Percentiles rank a stretch among this genome's conserved stretches.
Conservation (phyloP, 2,113 vertebrate genomes). For the Cacatua alba region DNA sequence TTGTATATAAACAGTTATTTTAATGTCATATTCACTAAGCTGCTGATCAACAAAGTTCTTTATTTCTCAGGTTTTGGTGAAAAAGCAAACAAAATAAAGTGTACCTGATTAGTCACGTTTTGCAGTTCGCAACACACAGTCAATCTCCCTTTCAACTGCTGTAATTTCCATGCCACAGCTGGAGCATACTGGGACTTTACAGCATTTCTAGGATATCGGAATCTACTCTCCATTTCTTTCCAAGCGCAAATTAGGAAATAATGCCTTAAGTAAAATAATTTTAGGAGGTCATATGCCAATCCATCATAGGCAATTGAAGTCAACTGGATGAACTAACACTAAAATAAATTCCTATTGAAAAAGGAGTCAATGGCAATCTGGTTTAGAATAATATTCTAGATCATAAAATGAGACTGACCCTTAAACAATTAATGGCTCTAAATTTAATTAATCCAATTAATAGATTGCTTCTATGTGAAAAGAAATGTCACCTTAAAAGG, state of each 20-base stretch:
- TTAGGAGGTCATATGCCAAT: neutral
- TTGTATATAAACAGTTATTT: neutral
- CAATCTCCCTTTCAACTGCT: neutral
- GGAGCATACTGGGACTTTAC: neutral
- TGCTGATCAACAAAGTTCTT: neutral
- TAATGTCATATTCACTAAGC: neutral
- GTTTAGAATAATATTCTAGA: neutral
- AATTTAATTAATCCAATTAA: neutral
- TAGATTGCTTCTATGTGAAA: neutral
- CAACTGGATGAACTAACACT: neutral
- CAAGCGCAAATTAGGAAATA: neutral
- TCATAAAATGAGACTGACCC: neutral
- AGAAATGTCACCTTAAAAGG: neutral
- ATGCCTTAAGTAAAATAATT: neutral
- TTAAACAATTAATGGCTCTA: neutral
- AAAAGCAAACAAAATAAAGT: neutral
- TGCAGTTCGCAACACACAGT: neutral
- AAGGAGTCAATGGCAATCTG: neutral
- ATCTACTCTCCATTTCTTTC: neutral
- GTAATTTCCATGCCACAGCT: neutral
- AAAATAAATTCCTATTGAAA: neutral
- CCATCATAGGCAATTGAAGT: neutral
- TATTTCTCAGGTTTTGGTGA: neutral
- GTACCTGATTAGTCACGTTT: rapidly evolving
- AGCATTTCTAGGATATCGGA: neutral